These are phyloP conservation scores for Netelia melanura DNA, from an alignment of 2,888 invertebrate genomes.

Conservation along the genomic window DNA sequence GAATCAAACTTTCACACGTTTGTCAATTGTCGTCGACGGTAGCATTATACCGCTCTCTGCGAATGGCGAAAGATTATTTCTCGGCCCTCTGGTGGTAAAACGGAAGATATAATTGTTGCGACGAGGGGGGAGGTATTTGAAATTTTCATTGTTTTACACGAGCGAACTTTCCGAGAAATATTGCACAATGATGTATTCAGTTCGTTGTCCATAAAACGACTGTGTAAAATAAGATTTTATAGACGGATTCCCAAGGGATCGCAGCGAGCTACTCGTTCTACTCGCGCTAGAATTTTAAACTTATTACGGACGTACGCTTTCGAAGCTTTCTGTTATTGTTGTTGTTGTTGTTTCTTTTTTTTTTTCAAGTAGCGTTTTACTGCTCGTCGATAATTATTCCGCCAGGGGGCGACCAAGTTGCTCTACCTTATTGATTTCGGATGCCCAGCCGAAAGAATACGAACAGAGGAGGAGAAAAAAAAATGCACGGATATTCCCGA, in stretches of 20 bases:
- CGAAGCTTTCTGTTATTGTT: background rate
- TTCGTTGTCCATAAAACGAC: background rate
- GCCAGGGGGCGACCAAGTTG: background rate
- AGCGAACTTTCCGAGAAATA: constrained; percentile 17
- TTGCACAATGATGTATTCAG: constrained; percentile 21
- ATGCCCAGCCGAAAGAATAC: background rate
- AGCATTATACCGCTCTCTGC: background rate
- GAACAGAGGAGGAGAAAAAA: background rate
- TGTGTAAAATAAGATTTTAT: background rate
- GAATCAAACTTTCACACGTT: constrained; percentile 5
- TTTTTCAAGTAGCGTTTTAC: background rate
- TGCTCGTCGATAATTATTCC: background rate
- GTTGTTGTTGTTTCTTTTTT: background rate
- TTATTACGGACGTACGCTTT: background rate
- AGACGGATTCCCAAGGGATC: background rate
- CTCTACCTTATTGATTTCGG: background rate
- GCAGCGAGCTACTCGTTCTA: background rate
- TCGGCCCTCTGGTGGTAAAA: background rate
- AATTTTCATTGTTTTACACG: constrained; percentile 7
- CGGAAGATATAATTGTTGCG: background rate
- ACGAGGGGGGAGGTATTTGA: background rate
- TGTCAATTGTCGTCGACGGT: constrained; percentile 33
- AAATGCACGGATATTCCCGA: constrained; percentile 2
- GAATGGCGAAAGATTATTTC: background rate
- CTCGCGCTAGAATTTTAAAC: background rate